Base-by-base conservation (phyloP, 2,797 vertebrate species). In the Synaphobranchus kaupii region DNA sequence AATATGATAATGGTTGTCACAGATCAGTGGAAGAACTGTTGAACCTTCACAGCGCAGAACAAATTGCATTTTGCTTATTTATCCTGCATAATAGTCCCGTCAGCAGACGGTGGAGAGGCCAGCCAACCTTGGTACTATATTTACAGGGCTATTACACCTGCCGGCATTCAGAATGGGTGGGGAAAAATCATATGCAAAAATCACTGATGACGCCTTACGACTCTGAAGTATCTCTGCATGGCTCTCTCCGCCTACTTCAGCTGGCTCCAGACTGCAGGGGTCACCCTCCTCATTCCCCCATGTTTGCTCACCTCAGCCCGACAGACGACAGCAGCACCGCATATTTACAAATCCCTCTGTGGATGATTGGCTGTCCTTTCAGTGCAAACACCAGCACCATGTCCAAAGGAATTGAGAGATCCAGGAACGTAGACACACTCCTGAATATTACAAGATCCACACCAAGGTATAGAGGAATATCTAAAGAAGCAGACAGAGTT, bases 1-100 rank as follows among this genome's bases (percentile, higher is more conserved):
- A 94, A 95, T 96, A 97, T 97, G 96, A 97, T 97, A 96, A 97
- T 95, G 93, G 93, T 94, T 94, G 95, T 96, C 96, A 96, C 96
- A 96, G 95, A 94, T 95, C 96, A 95, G 95, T 91, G 94, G 92
- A 91, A 95, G 92, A 96, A 94, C 94, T 93, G 94, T 93, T 95
- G 93, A 95, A 94, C 94, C 95, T 94, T 95, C 94, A 95, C 94
- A 94, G 91, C 85, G 88, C 92, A 93, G 94, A 94, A 96, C 95
- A 94, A 94, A 96, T 96, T 94, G 92, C 90, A 95, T 95, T 93
- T 92, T 86, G 88, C 94, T 95, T 96, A 94, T 97, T 97, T 96
- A 96, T 93, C 94, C 94, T 93, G 91, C 90, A 91, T 93, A 94
- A 93, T 93, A 93, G 95, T 95, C 94, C 92, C 89, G 60, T 89